phyloP scores from a whole-genome alignment of 1,140 invertebrate genomes.

The Pentalonia nigronervosa region DNA sequence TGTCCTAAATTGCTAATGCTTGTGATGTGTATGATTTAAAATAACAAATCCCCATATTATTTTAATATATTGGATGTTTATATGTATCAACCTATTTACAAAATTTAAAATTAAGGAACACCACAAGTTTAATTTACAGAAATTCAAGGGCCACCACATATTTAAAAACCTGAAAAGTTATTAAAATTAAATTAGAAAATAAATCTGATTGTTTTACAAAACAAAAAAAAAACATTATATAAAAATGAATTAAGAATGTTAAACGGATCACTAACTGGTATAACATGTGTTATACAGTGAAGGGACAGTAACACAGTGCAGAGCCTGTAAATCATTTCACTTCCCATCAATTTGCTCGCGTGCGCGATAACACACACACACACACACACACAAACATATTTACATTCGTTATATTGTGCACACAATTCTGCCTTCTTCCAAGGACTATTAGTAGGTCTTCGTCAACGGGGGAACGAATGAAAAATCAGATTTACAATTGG shows the following conservation, averaged over 20 bases:
- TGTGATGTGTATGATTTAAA: no score
- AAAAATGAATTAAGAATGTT: not conserved
- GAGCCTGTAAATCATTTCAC: not conserved
- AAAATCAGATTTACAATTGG: not conserved
- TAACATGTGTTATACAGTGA: no score
- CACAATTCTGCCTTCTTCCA: not conserved
- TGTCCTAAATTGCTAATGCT: not conserved
- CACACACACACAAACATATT: not conserved
- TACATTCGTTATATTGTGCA: not conserved
- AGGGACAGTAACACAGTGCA: not conserved
- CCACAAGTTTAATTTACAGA: not conserved
- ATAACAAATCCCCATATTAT: no score
- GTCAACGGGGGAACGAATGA: not conserved
- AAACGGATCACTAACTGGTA: not conserved
- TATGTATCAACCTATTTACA: no score
- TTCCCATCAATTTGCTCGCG: not conserved
- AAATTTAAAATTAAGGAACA: not conserved
- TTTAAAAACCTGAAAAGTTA: not conserved
- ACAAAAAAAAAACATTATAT: not conserved
- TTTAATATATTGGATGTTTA: no score
- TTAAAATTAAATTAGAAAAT: not conserved
- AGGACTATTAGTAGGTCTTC: slow-evolving; percentile 20
- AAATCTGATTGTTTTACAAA: not conserved
- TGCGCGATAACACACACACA: no score
- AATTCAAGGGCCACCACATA: no score